Conservation (phyloP, 2,797 vertebrate species). For the Ctenopoma kingsleyae region DNA sequence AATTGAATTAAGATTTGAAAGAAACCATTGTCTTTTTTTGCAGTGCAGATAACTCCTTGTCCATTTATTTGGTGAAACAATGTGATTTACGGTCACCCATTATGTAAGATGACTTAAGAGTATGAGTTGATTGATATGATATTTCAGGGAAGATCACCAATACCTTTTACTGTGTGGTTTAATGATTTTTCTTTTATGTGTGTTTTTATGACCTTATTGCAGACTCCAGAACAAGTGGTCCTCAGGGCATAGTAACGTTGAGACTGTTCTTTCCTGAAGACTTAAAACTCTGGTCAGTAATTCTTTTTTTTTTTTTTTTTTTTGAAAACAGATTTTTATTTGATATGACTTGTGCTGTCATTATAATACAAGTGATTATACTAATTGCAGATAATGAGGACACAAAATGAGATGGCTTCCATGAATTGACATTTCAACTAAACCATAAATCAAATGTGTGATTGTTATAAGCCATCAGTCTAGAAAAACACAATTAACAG, state of each 20-base stretch:
- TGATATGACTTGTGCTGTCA: conserved; percentile 25
- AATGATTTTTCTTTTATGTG: conserved; percentile 52
- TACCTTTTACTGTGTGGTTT: conserved; percentile 50
- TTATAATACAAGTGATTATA: conserved; percentile 42
- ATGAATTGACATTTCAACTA: conserved; percentile 38
- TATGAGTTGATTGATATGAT: conserved; percentile 41
- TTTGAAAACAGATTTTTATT: conserved; percentile 26
- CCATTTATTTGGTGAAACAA: conserved; percentile 53
- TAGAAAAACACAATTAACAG: conserved; percentile 4
- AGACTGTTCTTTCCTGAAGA: conserved; percentile 22
- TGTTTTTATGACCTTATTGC: conserved; percentile 60
- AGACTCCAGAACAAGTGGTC: conserved; percentile 37
- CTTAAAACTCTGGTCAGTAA: conserved; percentile 33
- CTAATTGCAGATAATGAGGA: conserved; percentile 51
- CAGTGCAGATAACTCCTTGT: conserved; percentile 30
- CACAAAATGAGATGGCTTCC: conserved; percentile 15
- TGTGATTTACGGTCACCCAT: conserved; percentile 48
- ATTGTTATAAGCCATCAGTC: conserved; percentile 12
- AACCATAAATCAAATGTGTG: conserved; percentile 31
- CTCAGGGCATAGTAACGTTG: conserved; percentile 21
- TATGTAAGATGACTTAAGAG: conserved; percentile 30
- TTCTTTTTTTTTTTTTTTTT: conserved; percentile 7
- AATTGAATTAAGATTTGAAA: conserved; percentile 68
- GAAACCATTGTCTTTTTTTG: conserved; percentile 29
- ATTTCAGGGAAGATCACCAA: conserved; percentile 41